Conservation (phyloP, 2,888 invertebrate species). For the Synanthedon andrenaeformis region DNA sequence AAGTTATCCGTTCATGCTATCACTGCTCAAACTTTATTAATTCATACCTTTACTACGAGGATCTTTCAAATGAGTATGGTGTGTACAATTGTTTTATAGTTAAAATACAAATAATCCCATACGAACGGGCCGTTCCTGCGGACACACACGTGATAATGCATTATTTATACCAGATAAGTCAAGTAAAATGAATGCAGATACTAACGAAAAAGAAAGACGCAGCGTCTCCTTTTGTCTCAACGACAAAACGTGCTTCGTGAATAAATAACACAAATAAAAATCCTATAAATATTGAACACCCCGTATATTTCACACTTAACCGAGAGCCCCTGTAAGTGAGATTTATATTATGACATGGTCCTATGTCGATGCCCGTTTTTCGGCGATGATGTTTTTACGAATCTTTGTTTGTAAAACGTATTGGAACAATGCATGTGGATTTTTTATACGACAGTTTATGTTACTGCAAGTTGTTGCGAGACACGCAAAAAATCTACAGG, state of each 20-base stretch:
- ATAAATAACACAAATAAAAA: slow-evolving; percentile 67
- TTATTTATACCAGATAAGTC: slow-evolving; percentile 65
- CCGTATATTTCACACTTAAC: slow-evolving; percentile 66
- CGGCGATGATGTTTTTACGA: slow-evolving; percentile 42
- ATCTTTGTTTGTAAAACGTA: slow-evolving; percentile 60
- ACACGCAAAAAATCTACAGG: slow-evolving; percentile 20
- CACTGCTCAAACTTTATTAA: no score
- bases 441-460: slow-evolving; percentile 16
- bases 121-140: slow-evolving; percentile 32
- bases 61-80: no score
- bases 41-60: no score
- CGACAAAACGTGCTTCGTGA: slow-evolving; percentile 55
- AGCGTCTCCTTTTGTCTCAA: slow-evolving; percentile 45
- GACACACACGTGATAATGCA: slow-evolving; percentile 58
- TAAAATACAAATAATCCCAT: slow-evolving; percentile 36
- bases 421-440: slow-evolving; percentile 35
- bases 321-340: slow-evolving; percentile 43
- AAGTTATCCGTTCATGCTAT: no score
- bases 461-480: slow-evolving; percentile 11
- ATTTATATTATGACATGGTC: slow-evolving; percentile 45
- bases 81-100: no score
- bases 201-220: slow-evolving; percentile 57
- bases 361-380: slow-evolving; percentile 43
- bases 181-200: slow-evolving; percentile 64
- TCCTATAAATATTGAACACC: slow-evolving; percentile 63